phyloP scores from a whole-genome alignment of 1,140 invertebrate species.

The Heterodera schachtii region DNA sequence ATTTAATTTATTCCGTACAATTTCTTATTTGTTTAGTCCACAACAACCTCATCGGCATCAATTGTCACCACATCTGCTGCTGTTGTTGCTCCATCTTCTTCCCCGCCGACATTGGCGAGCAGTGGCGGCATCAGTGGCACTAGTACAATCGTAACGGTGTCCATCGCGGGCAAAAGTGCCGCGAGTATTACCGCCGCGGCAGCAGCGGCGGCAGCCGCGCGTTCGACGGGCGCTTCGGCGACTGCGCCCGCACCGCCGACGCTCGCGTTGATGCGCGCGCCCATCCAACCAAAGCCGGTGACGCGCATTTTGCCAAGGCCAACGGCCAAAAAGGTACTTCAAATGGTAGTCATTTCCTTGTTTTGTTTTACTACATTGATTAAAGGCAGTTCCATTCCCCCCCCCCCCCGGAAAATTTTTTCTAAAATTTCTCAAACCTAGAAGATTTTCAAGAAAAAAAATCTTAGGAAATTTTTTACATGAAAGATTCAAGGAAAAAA shows the following conservation, averaged over 20 bases:
- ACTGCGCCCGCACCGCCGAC: neutral
- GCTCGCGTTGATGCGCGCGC: neutral
- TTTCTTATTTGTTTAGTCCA: too few species aligned
- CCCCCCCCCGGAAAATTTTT: too few species aligned
- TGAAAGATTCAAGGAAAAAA: too few species aligned
- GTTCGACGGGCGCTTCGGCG: neutral
- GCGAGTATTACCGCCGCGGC: neutral
- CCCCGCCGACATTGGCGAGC: neutral
- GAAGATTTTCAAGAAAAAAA: too few species aligned
- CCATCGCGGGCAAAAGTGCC: neutral
- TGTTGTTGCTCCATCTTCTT: neutral
- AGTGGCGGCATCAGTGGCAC: neutral
- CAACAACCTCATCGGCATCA: neutral
- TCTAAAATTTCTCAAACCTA: too few species aligned
- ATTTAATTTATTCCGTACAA: too few species aligned
- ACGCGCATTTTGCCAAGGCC: conserved; percentile 7
- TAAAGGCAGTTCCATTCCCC: neutral
- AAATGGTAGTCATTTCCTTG: neutral
- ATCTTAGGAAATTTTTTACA: too few species aligned
- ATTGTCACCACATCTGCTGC: neutral
- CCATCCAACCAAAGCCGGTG: conserved; percentile 12
- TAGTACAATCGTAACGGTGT: neutral
- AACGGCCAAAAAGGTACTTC: neutral
- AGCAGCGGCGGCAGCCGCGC: neutral
- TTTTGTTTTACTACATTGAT: neutral